phyloP scores from a whole-genome alignment of 1,140 invertebrate genomes.

The Nasonia vitripennis region DNA sequence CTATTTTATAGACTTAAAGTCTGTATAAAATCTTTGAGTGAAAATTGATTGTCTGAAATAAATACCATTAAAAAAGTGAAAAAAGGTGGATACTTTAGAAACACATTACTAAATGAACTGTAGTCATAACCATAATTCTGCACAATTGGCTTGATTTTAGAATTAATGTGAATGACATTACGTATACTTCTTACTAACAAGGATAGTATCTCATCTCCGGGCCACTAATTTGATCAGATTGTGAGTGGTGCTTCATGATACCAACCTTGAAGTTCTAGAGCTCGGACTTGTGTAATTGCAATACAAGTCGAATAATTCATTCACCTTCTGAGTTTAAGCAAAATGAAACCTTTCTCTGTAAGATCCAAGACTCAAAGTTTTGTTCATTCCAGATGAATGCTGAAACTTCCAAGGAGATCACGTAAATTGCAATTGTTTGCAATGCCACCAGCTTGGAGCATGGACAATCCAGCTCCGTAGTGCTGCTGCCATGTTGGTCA shows the following conservation, averaged over 20 bases:
- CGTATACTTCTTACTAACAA: slow-evolving; percentile 47
- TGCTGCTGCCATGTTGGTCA: slow-evolving; percentile 66
- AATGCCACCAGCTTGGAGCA: slow-evolving; percentile 54
- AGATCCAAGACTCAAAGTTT: slow-evolving; percentile 10
- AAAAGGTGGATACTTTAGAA: not conserved
- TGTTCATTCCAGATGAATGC: slow-evolving; percentile 70
- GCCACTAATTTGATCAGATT: slow-evolving; percentile 49
- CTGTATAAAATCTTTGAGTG: slow-evolving; percentile 22
- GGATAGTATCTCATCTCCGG: slow-evolving; percentile 51
- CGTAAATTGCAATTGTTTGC: slow-evolving; percentile 61
- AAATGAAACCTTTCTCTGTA: not conserved
- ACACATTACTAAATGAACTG: slow-evolving; percentile 17
- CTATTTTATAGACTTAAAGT: not conserved
- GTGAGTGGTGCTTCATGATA: slow-evolving; percentile 40
- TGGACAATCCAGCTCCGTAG: slow-evolving; percentile 65
- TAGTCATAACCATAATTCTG: slow-evolving; percentile 35
- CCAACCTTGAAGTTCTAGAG: slow-evolving; percentile 33
- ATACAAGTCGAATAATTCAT: not conserved
- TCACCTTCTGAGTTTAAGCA: not conserved
- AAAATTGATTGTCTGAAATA: not conserved
- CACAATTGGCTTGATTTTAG: slow-evolving; percentile 47
- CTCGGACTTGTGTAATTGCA: slow-evolving; percentile 10
- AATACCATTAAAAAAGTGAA: not conserved
- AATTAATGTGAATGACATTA: slow-evolving; percentile 49
- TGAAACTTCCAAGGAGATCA: slow-evolving; percentile 70